Evolutionary conservation across 2,797 vertebrate genomes (phyloP).

Genomic region (Sebastes oblongus): DNA sequence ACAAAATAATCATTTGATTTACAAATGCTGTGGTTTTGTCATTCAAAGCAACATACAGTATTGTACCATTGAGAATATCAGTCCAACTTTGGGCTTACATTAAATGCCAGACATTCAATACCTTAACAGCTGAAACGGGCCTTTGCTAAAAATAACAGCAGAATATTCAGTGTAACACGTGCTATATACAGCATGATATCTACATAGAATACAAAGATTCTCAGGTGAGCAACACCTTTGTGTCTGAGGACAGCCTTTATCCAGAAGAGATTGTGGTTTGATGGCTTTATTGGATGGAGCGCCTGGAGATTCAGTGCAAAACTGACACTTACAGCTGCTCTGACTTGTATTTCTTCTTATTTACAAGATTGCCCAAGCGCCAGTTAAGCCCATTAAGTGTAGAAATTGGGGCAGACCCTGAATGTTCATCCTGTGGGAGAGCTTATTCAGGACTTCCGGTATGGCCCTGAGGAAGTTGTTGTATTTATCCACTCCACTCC

Average conservation of each 20-base stretch:
- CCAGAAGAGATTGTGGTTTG: not conserved
- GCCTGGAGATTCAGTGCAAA: not conserved
- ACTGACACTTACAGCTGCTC: not conserved
- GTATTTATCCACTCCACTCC: constrained; percentile 33
- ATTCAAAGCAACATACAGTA: not conserved
- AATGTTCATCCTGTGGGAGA: constrained; percentile 60
- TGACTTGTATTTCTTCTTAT: constrained; percentile 11
- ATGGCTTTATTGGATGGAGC: not conserved
- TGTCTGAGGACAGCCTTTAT: not conserved
- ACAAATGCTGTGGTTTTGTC: not conserved
- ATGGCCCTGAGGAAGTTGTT: constrained; percentile 52
- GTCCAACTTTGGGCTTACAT: not conserved
- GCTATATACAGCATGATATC: not conserved
- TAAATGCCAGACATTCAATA: not conserved
- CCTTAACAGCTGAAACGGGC: not conserved
- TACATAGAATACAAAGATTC: not conserved
- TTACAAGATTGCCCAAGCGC: constrained; percentile 3
- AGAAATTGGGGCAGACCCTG: constrained; percentile 51
- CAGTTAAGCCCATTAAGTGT: constrained; percentile 44
- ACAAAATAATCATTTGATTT: not conserved
- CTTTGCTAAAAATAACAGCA: not conserved
- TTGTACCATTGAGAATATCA: not conserved
- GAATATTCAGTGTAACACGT: not conserved
- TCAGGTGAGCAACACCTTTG: not conserved
- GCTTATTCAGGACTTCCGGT: constrained; percentile 56